Percentiles rank a stretch among this genome's conserved stretches.
Evolutionary conservation across 2,113 vertebrate species (phyloP).

Genomic region (Osmerus eperlanus): DNA sequence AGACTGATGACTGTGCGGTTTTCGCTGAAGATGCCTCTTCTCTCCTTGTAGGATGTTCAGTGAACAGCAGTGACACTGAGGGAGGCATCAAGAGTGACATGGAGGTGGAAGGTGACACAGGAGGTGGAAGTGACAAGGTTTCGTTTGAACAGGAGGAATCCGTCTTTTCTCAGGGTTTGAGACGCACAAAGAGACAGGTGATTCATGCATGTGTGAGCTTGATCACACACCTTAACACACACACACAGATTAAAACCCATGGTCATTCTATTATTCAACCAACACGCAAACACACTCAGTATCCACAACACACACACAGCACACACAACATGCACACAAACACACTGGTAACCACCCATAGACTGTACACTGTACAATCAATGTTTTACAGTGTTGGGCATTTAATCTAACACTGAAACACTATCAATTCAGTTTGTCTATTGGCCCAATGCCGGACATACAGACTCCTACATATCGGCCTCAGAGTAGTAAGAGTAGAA

Average conservation of each 20-base stretch:
- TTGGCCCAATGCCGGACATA: not conserved
- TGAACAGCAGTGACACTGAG: slow-evolving; percentile 34
- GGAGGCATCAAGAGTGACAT: slow-evolving; percentile 14
- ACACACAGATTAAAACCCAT: slow-evolving; percentile 1
- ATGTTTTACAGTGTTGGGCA: slow-evolving; percentile 29
- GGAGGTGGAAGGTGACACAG: slow-evolving; percentile 2
- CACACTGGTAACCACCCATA: not conserved
- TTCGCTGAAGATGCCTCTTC: not conserved
- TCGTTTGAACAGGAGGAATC: slow-evolving; percentile 36
- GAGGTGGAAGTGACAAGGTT: slow-evolving; percentile 19
- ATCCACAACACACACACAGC: not conserved
- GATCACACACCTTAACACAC: not conserved
- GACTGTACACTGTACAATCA: not conserved
- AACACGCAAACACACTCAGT: not conserved
- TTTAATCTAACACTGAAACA: slow-evolving; percentile 6
- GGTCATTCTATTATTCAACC: not conserved
- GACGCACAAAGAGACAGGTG: slow-evolving; percentile 73
- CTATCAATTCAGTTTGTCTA: not conserved
- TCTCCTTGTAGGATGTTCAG: slow-evolving; percentile 52
- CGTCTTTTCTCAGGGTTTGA: slow-evolving; percentile 40
- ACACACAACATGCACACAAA: not conserved
- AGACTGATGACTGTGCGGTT: slow-evolving; percentile 51
- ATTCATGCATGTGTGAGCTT: slow-evolving; percentile 19
- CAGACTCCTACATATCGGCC: not conserved
- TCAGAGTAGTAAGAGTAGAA: not conserved